Base-by-base conservation (phyloP, 2,888 invertebrate genomes). In the Drosophila subsilvestris region DNA sequence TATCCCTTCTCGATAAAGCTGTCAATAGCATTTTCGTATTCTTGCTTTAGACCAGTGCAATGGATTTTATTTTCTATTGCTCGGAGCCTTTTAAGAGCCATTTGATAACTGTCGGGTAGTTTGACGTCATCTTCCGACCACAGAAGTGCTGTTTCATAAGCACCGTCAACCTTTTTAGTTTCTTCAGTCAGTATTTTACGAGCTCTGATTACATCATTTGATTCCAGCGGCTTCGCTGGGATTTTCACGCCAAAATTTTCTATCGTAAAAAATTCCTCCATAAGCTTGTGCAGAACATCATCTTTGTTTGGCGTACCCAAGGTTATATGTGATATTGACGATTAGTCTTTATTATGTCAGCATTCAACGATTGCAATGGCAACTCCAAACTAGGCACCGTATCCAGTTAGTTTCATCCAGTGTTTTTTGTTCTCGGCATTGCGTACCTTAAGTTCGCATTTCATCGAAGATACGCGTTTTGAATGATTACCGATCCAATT, bases 21-120 rank as follows among this genome's bases (percentile, higher is more conserved):
- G 27, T 44, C 43, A 27, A 55, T 45, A 17, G 29, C 55, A 9
- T 44, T 44, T 14, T 20, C 29, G 27, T 56, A 32, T 45, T 56
- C 45, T 9, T 18, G 1, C 8, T 17, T 14, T 12, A 27, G 45
- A 4, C 29, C 50, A 14, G n/a, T 9, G 8, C 27, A 29, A 17
- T 29, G 29, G 17, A 50, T 10, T 10, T 50, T 50, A 9, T n/a
- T 50, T 29, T 50, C 18, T 27, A 50, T 27, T 50, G 7, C n/a
- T 17, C 27, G 27, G 10, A 50, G 10, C 7, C 50, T n/a, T 29
- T 50, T 49, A 3, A 10, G n/a, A n/a, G n/a, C 29, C n/a, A 17
- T 49, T 10, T 49, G 10, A 25, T 27, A 49, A 10, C 49, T 29
- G n/a, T 29, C 9, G 9, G 29, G 2, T 9, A 29, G 9, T 49